These are phyloP conservation scores for Neodiprion pinetum DNA, from an alignment of 1,140 invertebrate genomes.

Conservation along the genomic window DNA sequence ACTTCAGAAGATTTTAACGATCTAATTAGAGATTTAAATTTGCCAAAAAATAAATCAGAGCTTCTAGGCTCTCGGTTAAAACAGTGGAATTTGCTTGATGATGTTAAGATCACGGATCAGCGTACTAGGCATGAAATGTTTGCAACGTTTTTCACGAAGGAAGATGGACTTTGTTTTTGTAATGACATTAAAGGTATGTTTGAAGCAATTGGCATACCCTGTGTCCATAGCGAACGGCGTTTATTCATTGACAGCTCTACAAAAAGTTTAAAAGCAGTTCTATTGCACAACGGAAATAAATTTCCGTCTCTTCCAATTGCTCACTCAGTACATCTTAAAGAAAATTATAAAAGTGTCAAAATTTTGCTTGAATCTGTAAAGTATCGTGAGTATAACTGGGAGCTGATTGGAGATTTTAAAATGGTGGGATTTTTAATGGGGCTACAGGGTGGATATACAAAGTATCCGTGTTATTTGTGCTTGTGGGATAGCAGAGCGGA, in stretches of 20 bases:
- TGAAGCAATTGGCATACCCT: slow-evolving; percentile 12
- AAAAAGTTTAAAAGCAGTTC: slow-evolving; percentile 33
- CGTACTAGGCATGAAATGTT: slow-evolving; percentile 25
- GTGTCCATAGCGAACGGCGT: slow-evolving; percentile 30
- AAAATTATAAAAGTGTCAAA: slow-evolving; percentile 35
- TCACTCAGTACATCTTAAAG: slow-evolving; percentile 32
- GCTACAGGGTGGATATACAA: slow-evolving; percentile 23
- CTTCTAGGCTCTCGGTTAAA: slow-evolving; percentile 41
- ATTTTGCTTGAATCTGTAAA: slow-evolving; percentile 11
- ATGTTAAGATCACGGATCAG: slow-evolving; percentile 19
- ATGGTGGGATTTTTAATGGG: slow-evolving; percentile 26
- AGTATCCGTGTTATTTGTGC: slow-evolving; percentile 27
- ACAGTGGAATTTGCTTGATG: slow-evolving; percentile 9
- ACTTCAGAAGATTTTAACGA: slow-evolving; percentile 40
- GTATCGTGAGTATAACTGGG: slow-evolving; percentile 24
- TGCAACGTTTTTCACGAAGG: slow-evolving; percentile 21
- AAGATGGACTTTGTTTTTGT: slow-evolving; percentile 26
- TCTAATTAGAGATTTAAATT: slow-evolving; percentile 44
- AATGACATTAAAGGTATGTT: slow-evolving; percentile 25
- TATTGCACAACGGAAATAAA: slow-evolving; percentile 36
- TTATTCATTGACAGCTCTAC: slow-evolving; percentile 40
- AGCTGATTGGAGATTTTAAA: slow-evolving; percentile 27
- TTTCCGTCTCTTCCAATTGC: slow-evolving; percentile 34
- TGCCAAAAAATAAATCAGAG: slow-evolving; percentile 44
- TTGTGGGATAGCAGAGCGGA: slow-evolving; percentile 23